A percentile compares a stretch with the other conserved stretches of the same genome.
Evolutionary conservation across 2,113 vertebrate genomes (phyloP).

Genomic region (Antechinus stuartii): DNA sequence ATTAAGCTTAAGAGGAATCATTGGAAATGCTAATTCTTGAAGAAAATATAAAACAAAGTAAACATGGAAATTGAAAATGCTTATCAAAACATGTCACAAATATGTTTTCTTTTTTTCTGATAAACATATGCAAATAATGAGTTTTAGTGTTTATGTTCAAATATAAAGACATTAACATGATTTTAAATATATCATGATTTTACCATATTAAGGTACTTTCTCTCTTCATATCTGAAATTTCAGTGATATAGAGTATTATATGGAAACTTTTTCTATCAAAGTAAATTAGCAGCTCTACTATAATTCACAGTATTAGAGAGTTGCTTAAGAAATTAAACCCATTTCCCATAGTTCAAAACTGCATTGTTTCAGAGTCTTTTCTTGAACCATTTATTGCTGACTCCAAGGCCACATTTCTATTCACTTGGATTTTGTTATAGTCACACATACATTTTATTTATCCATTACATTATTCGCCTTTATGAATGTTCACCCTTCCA

Average conservation of each 20-base stretch:
- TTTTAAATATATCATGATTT: background rate
- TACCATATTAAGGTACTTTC: background rate
- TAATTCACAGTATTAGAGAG: background rate
- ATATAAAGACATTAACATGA: background rate
- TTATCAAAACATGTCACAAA: background rate
- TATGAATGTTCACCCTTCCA: background rate
- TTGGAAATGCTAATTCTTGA: conserved; percentile 29
- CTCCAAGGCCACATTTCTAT: background rate
- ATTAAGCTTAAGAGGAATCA: conserved; percentile 35
- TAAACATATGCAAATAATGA: conserved; percentile 10
- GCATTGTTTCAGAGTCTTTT: background rate
- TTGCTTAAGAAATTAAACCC: background rate
- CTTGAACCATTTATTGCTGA: background rate
- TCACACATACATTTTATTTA: background rate
- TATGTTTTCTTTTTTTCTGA: background rate
- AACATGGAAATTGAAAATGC: conserved; percentile 9
- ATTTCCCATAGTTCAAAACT: background rate
- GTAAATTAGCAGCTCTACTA: background rate
- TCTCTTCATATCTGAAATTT: background rate
- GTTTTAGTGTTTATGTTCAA: background rate
- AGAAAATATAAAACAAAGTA: conserved; percentile 8
- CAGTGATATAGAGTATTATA: background rate
- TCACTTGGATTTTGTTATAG: background rate
- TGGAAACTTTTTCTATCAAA: background rate
- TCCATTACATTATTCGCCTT: background rate